Base-by-base conservation (phyloP, 2,113 vertebrate genomes). In the Coptodon rendalli region DNA sequence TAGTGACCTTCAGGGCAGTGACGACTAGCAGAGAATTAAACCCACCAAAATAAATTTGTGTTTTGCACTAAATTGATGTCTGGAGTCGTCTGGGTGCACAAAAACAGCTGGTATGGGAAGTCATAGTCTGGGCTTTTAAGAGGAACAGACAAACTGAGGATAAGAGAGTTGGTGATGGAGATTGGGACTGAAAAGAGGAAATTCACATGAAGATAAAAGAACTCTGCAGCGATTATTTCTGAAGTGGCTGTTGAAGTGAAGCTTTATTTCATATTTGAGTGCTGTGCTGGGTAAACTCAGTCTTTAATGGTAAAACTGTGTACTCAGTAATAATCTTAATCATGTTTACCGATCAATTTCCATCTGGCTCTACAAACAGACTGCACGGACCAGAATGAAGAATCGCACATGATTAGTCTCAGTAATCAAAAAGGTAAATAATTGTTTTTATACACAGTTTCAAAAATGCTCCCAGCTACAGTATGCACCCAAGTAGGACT, bases 1-100 rank as follows among this genome's bases (percentile, higher is more conserved):
- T 43, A 66, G 78, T 85, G 19, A 66, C 68, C 45, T 80, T 27
- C 2, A 14, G 85, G 84, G 59, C 82, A 82, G 8, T 14, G 3
- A 59, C 71, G 0, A 79, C 54, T 19, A 19, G 11, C 29, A 4
- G 6, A 59, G 66, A 87, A 89, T 66, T 43, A 89, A 87, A 19
- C 19, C 86, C 3, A 56, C 38, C 80, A 71, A 80, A 86, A 87
- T 87, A 19, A 12, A 85, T 91, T 86, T 86, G 79, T 71, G 54
- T 11, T 87, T 80, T 54, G 59, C 27, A 8, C 79, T 82, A 68
- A 81, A 50, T 45, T 5, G 10, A 19, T 22, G 84, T 81, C 63
- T 9, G 3, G 4, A 38, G 59, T 85, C 1, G 12, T 31, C 22
- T 66, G 52, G 2, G 59, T 82, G 48, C 78, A 52, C 53, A 45